phyloP scores from a whole-genome alignment of 2,888 invertebrate genomes.

The Morpho helenor region DNA sequence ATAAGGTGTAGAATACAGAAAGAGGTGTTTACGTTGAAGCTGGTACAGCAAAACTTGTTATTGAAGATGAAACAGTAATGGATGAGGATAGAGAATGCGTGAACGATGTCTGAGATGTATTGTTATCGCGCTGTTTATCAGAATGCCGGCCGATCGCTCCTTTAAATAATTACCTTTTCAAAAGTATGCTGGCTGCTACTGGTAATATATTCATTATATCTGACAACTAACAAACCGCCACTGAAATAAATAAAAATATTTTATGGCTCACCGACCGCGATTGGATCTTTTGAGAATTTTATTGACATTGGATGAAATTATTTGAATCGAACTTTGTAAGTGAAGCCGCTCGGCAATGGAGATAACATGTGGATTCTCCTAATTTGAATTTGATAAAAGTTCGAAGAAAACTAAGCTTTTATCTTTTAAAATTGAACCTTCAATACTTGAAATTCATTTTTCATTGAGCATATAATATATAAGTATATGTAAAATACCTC shows the following conservation, averaged over 20 bases:
- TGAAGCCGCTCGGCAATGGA: too few species aligned
- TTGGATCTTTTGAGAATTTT: constrained; percentile 44
- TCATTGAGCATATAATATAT: too few species aligned
- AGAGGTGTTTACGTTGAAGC: constrained; percentile 36
- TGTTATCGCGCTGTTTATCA: constrained; percentile 76
- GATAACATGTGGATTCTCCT: too few species aligned
- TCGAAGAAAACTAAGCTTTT: too few species aligned
- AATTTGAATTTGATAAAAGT: too few species aligned
- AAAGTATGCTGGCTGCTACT: constrained; percentile 70
- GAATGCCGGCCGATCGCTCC: constrained; percentile 70
- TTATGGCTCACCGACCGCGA: constrained; percentile 51
- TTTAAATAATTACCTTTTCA: constrained; percentile 76
- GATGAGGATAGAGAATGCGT: constrained; percentile 76
- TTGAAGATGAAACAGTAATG: constrained; percentile 78
- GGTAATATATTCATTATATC: constrained; percentile 77
- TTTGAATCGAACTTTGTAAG: too few species aligned
- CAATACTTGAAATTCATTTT: too few species aligned
- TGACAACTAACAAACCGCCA: constrained; percentile 72
- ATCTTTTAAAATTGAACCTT: too few species aligned
- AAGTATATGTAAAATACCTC: too few species aligned
- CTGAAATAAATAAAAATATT: constrained; percentile 68
- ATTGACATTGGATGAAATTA: constrained; percentile 39
- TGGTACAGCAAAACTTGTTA: constrained; percentile 67
- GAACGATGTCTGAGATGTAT: constrained; percentile 76
- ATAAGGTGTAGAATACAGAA: constrained; percentile 47